Evolutionary conservation across 2,797 vertebrate genomes (phyloP).

Genomic region (Margarornis squamiger): DNA sequence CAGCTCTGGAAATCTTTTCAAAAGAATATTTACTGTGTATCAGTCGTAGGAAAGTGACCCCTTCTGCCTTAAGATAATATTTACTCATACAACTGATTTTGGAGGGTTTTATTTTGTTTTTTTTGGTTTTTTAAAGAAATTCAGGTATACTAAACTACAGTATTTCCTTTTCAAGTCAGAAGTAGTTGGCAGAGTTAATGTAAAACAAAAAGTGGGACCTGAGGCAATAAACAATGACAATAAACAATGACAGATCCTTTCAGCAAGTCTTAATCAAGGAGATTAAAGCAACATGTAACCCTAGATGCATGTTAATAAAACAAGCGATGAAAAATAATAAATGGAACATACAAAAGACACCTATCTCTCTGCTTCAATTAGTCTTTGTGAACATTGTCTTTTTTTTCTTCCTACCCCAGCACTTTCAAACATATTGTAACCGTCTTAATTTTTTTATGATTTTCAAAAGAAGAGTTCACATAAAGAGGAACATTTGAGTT

Average conservation of each 20-base stretch:
- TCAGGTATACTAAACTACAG: conserved; percentile 4
- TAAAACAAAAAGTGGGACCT: conserved; percentile 65
- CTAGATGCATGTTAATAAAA: conserved; percentile 85
- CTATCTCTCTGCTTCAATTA: conserved; percentile 75
- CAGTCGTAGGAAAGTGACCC: conserved; percentile 1
- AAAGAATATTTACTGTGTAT: conserved; percentile 19
- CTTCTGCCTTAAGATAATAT: conserved; percentile 61
- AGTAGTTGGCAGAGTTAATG: conserved; percentile 42
- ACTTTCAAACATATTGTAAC: conserved; percentile 80
- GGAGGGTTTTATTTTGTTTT: not conserved
- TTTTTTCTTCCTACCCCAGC: conserved; percentile 70
- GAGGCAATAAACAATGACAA: conserved; percentile 79
- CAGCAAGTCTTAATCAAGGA: conserved; percentile 88
- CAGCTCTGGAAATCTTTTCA: not conserved
- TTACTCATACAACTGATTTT: conserved; percentile 42
- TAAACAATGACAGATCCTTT: conserved; percentile 85
- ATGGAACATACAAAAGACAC: conserved; percentile 71
- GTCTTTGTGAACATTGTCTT: conserved; percentile 71
- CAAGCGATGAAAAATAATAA: conserved; percentile 81
- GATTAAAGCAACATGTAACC: conserved; percentile 86
- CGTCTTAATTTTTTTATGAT: not conserved
- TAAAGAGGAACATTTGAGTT: not conserved
- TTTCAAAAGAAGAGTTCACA: conserved; percentile 24
- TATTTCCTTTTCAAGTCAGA: conserved; percentile 64
- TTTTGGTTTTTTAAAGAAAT: not conserved